Evolutionary conservation across 2,888 invertebrate genomes (phyloP).

Genomic region (Drosophila mimetica): DNA sequence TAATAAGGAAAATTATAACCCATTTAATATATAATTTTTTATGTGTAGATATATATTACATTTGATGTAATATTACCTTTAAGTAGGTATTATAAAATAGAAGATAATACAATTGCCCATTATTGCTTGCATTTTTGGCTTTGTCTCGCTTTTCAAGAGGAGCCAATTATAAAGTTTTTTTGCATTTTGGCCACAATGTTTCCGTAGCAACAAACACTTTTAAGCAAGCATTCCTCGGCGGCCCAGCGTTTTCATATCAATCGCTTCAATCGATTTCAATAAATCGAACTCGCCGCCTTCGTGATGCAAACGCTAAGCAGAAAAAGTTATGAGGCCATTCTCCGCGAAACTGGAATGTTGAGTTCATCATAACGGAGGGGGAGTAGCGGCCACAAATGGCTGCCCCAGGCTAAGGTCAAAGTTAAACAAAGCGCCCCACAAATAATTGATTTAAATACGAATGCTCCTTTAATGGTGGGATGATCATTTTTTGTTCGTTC

Average conservation of each 20-base stretch:
- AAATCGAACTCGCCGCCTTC: constrained; percentile 56
- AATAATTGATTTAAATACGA: constrained; percentile 81
- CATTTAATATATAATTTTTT: too few relatives aligned
- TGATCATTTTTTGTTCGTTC: constrained; percentile 22
- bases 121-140: too few relatives aligned
- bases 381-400: constrained; percentile 47
- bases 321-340: constrained; percentile 68
- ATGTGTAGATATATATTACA: too few relatives aligned
- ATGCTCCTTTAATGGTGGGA: constrained; percentile 49
- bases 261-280: constrained; percentile 44
- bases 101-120: too few relatives aligned
- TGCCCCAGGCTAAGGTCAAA: constrained; percentile 76
- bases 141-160: not conserved
- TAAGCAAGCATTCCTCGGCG: constrained; percentile 8
- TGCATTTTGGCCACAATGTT: constrained; percentile 9
- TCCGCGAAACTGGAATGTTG: constrained; percentile 68
- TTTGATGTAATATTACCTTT: too few relatives aligned
- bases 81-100: too few relatives aligned
- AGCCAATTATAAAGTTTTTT: not conserved
- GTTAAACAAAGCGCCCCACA: constrained; percentile 73
- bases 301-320: constrained; percentile 64
- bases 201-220: constrained; percentile 9
- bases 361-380: constrained; percentile 52
- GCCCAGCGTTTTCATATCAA: constrained; percentile 21
- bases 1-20: too few relatives aligned